Percentiles rank a stretch among this genome's conserved stretches.
Evolutionary conservation across 2,888 invertebrate species (phyloP).

Genomic region (Phaedon cochleariae): DNA sequence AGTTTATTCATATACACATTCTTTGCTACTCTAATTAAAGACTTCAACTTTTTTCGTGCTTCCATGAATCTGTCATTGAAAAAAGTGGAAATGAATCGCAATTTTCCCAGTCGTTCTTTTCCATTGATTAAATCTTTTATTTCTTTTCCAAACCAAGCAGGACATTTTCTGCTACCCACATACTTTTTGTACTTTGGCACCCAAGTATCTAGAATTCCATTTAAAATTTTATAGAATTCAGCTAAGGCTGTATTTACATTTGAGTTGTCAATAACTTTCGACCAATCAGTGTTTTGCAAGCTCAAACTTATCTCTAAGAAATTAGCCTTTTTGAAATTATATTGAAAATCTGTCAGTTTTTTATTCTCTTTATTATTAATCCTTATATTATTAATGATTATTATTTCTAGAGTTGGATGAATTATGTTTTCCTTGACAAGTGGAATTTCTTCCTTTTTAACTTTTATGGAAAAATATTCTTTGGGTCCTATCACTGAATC

Average conservation of each 20-base stretch:
- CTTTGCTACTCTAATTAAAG: too few species aligned
- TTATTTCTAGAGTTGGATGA: conserved; percentile 5
- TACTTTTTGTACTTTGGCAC: too few species aligned
- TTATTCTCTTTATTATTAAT: not conserved
- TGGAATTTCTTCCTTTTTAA: conserved; percentile 1
- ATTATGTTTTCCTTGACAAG: conserved; percentile 2
- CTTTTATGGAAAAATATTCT: conserved; percentile 3
- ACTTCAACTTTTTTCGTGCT: too few species aligned
- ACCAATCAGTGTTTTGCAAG: not conserved
- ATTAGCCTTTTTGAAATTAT: conserved; percentile 1
- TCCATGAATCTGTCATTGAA: too few species aligned
- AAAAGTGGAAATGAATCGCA: too few species aligned
- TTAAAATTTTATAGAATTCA: conserved; percentile 4
- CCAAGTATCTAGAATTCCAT: not conserved
- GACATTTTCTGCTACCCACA: too few species aligned
- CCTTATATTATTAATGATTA: not conserved
- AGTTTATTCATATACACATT: not conserved
- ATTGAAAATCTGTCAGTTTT: conserved; percentile 1
- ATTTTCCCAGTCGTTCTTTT: too few species aligned
- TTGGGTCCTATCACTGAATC: conserved; percentile 1
- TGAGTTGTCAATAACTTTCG: not conserved
- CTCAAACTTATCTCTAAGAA: conserved; percentile 2
- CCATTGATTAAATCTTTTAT: too few species aligned
- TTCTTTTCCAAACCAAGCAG: too few species aligned
- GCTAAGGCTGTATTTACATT: conserved; percentile 3